Percentiles rank a stretch among this genome's conserved stretches.
These are phyloP conservation scores for Pangasius mekongensis DNA, from an alignment of 2,797 vertebrate species.

Conservation along the genomic window DNA sequence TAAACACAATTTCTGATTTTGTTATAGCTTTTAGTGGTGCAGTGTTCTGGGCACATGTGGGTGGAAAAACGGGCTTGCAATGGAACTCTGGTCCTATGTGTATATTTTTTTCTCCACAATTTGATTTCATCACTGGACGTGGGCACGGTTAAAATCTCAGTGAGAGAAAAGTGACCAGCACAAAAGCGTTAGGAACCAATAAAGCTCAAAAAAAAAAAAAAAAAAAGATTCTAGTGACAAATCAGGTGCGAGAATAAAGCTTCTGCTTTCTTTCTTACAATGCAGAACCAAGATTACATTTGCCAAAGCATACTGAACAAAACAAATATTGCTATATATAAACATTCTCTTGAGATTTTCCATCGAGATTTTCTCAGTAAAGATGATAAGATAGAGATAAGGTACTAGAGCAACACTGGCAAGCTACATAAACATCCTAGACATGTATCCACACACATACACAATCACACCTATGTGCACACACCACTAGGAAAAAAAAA, in stretches of 20 bases:
- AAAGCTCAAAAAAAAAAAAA: background rate
- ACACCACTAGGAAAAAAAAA: background rate
- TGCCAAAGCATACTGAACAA: background rate
- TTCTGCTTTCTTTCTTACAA: background rate
- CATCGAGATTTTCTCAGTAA: background rate
- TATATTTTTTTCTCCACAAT: constrained; percentile 1
- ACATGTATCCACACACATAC: background rate
- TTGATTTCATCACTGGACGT: constrained; percentile 6
- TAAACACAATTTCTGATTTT: background rate
- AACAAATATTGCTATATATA: background rate
- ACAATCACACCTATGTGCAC: constrained; percentile 5
- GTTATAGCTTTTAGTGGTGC: background rate
- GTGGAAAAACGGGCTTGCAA: background rate
- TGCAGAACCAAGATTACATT: background rate
- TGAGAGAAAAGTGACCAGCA: background rate
- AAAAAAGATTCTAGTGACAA: background rate
- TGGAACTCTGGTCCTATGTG: background rate
- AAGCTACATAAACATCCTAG: background rate
- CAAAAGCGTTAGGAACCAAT: constrained; percentile 13
- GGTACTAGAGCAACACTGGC: background rate
- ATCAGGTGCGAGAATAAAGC: background rate
- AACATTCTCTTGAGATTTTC: background rate
- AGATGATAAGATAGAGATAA: background rate
- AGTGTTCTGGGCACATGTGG: background rate
- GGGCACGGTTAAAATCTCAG: background rate